phyloP scores from a whole-genome alignment of 2,888 invertebrate genomes.

The Troides oblongomaculatus region DNA sequence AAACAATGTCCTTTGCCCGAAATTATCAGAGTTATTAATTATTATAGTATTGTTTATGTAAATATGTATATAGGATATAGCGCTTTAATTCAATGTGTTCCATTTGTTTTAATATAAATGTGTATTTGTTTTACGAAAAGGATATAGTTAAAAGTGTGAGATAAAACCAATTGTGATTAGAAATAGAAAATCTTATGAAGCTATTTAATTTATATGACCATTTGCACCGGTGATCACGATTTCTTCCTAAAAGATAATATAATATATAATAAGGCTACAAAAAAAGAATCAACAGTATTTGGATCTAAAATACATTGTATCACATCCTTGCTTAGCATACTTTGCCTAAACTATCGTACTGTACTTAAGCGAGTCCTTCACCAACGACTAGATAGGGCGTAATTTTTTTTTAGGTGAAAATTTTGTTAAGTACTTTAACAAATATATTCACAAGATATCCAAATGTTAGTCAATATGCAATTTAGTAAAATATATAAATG shows the following conservation, averaged over 20 bases:
- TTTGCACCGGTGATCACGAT: constrained; percentile 37
- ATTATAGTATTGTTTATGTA: constrained; percentile 63
- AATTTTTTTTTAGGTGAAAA: constrained; percentile 43
- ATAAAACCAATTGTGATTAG: constrained; percentile 51
- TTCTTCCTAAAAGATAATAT: constrained; percentile 4
- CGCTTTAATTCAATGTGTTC: constrained; percentile 76
- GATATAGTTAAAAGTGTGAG: constrained; percentile 23
- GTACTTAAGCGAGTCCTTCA: constrained; percentile 54
- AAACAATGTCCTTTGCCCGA: constrained; percentile 17
- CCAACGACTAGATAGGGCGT: constrained; percentile 58
- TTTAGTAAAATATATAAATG: constrained; percentile 31
- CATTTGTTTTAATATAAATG: constrained; percentile 51
- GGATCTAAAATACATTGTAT: constrained; percentile 49
- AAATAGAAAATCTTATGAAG: constrained; percentile 39
- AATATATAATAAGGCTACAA: constrained; percentile 6
- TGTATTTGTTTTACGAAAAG: constrained; percentile 40
- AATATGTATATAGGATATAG: constrained; percentile 75
- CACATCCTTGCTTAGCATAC: constrained; percentile 63
- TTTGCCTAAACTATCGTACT: constrained; percentile 57
- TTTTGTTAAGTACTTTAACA: constrained; percentile 32
- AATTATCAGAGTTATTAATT: constrained; percentile 49
- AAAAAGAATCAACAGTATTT: constrained; percentile 7
- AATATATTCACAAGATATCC: constrained; percentile 25
- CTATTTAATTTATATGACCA: constrained; percentile 46
- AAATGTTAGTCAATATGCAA: constrained; percentile 24